Conservation (phyloP, 2,113 vertebrate species). For the Trogon melanurus region DNA sequence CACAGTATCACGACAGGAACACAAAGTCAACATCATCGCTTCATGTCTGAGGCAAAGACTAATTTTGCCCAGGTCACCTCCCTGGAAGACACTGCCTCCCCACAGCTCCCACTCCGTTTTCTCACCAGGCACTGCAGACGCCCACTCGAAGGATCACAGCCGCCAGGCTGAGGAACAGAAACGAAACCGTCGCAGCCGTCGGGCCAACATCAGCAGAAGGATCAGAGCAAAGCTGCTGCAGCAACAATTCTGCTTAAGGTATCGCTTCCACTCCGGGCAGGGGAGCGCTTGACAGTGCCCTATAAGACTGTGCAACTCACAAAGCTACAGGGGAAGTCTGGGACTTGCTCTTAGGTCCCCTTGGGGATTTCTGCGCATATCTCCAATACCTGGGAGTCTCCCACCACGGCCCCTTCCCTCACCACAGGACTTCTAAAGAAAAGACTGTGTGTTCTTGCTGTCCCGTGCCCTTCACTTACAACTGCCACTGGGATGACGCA, state of each 20-base stretch:
- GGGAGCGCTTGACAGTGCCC: background rate
- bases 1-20: background rate
- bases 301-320: background rate
- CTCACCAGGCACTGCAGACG: background rate
- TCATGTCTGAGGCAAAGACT: background rate
- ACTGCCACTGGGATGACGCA: background rate
- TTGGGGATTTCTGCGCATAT: background rate
- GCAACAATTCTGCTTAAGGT: background rate
- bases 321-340: background rate
- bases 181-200: background rate
- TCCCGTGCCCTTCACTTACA: background rate
- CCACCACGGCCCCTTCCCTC: background rate
- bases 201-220: background rate
- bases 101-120: fast-evolving
- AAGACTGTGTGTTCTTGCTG: background rate
- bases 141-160: background rate
- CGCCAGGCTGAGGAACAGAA: background rate
- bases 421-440: background rate
- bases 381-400: background rate
- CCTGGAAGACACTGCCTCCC: fast-evolving
- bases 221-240: background rate
- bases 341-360: background rate
- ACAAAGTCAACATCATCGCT: background rate
- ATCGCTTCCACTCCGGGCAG: fast-evolving
- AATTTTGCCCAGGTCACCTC: background rate